Evolutionary conservation across 2,797 vertebrate genomes (phyloP), one percentile per base, ranked within the genome.

Genomic region (Enteromius paludinosus): DNA sequence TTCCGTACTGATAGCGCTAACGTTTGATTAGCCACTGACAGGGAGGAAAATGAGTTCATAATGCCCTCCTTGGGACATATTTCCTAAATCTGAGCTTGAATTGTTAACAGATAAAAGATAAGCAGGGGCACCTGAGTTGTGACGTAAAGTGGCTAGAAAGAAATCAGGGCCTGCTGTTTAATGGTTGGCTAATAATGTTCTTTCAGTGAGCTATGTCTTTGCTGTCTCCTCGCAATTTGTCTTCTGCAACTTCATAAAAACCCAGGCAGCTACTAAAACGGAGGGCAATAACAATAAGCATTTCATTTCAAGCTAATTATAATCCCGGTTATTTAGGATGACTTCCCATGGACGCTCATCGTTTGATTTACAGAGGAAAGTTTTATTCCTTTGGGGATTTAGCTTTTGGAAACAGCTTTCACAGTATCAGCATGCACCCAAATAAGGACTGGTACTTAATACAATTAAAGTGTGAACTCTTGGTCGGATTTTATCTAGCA

Each of bases 131-230:
- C 86, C 79, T 81, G 41, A 66, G 85, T 84, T 91, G 85, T 89
- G 89, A 88, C 87, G 88, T 89, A 84, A 89, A 92, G 90, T 83
- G 87, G 90, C 89, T 90, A 64, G 88, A 90, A 91, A 91, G 90
- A 93, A 93, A 93, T 91, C 91, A 88, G 89, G 91, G 88, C 84
- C 89, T 91, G 91, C 90, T 92, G 92, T 92, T 93, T 93, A 94
- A 93, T 92, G 92, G 91, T 91, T 92, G 91, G 90, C 87, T 86
- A 90, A 90, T 87, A 92, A 88, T 88, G 91, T 90, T 89, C 90
- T 91, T 92, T 90, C 89, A 90, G 86, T 85, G 87, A 88, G 87
- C 88, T 86, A 89, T 85, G 91, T 91, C 87, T 85, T 68, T 78
- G 62, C 80, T 45, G 69, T 66, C 86, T 84, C 87, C 89, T 84